Conservation (phyloP, 2,113 vertebrate species). For the Peucedramus taeniatus region DNA sequence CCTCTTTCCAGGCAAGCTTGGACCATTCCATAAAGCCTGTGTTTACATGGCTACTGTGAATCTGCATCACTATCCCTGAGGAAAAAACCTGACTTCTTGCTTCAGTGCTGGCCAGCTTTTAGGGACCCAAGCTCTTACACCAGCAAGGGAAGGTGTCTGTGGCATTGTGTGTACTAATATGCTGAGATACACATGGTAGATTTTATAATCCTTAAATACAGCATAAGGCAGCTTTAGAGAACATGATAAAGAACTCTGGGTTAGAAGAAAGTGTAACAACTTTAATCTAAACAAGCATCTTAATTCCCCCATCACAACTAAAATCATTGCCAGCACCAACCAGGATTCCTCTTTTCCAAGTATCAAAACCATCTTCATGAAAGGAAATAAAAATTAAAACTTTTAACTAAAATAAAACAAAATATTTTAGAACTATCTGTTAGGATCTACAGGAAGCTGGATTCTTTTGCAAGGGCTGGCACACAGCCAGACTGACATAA, state of each 20-base stretch:
- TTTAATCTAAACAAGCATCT: not conserved
- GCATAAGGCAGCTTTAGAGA: not conserved
- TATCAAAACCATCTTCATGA: not conserved
- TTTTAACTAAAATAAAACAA: not conserved
- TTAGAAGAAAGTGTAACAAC: not conserved
- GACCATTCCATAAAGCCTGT: not conserved
- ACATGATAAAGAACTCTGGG: not conserved
- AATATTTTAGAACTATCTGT: not conserved
- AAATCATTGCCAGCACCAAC: not conserved
- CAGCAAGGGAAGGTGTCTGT: not conserved
- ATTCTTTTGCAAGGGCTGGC: not conserved
- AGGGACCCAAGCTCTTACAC: not conserved
- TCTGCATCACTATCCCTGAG: not conserved
- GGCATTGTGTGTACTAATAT: not conserved
- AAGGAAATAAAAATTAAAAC: not conserved
- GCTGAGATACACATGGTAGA: not conserved
- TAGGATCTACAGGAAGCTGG: not conserved
- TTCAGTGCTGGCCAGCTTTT: not conserved
- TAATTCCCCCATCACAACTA: not conserved
- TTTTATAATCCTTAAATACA: not conserved
- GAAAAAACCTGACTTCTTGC: not conserved
- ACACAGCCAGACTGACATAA: not conserved
- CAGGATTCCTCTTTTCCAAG: not conserved
- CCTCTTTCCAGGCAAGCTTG: not conserved
- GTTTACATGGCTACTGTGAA: not conserved